These are phyloP conservation scores for Gallinago media DNA, from an alignment of 2,113 vertebrate genomes.

Conservation along the genomic window DNA sequence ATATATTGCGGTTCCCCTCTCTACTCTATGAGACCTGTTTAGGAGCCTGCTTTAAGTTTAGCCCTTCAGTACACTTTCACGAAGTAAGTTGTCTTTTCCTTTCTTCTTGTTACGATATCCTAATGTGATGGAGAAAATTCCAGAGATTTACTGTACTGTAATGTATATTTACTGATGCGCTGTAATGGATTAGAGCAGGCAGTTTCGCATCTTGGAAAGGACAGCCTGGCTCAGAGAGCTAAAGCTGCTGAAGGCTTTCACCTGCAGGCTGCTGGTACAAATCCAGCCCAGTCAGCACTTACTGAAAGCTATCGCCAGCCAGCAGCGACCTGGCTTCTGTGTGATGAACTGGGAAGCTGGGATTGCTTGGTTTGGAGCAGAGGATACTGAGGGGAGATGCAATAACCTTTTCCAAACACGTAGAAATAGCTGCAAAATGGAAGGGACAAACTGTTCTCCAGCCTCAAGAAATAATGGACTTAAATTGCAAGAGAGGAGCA, in stretches of 20 bases:
- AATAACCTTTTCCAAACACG: slow-evolving; percentile 13
- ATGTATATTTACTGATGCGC: not conserved
- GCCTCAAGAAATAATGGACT: not conserved
- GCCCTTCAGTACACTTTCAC: not conserved
- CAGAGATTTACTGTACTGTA: not conserved
- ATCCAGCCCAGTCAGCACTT: slow-evolving; percentile 25
- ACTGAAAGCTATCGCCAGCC: slow-evolving; percentile 9
- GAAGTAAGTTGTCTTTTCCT: not conserved
- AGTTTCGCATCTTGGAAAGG: not conserved
- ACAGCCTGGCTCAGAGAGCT: not conserved
- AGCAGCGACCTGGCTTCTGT: slow-evolving; percentile 9
- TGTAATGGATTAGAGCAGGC: not conserved
- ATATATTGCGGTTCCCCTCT: slow-evolving; percentile 30
- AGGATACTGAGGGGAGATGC: not conserved
- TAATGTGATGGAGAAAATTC: not conserved
- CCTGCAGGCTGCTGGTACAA: slow-evolving; percentile 7
- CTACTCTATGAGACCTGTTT: not conserved
- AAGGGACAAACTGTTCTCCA: not conserved
- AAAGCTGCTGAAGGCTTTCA: not conserved
- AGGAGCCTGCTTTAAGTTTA: not conserved
- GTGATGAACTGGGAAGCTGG: slow-evolving; percentile 4
- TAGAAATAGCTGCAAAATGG: not conserved
- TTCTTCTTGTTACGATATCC: not conserved
- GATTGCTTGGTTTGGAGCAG: slow-evolving; percentile 10
- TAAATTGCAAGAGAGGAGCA: not conserved